Evolutionary conservation across 1,140 invertebrate genomes (phyloP).

Genomic region (Drosophila neocordata): DNA sequence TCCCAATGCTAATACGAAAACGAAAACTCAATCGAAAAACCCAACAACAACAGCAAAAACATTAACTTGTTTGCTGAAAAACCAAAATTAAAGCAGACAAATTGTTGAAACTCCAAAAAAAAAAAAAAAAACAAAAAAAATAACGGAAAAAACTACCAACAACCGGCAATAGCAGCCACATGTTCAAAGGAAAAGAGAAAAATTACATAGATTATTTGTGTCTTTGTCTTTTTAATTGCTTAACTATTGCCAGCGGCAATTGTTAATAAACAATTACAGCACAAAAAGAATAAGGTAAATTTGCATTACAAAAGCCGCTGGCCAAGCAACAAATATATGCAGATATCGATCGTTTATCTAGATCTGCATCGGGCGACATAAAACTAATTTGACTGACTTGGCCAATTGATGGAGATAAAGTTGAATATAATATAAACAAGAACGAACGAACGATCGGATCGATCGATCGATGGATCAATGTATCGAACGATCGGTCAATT

Average conservation of each 20-base stretch:
- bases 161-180: not conserved
- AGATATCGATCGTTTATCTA: constrained; percentile 43
- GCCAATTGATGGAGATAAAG: constrained; percentile 42
- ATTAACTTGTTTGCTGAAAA: constrained; percentile 39
- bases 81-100: constrained; percentile 60
- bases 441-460: constrained; percentile 19
- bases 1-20: constrained; percentile 69
- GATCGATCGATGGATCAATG: not conserved
- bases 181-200: constrained; percentile 8
- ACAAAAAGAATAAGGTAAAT: constrained; percentile 38
- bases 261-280: constrained; percentile 75
- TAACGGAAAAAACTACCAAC: constrained; percentile 15
- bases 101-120: constrained; percentile 46
- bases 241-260: constrained; percentile 73
- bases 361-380: constrained; percentile 49
- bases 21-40: constrained; percentile 73
- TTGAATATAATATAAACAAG: constrained; percentile 59
- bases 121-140: constrained; percentile 25
- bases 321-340: constrained; percentile 21
- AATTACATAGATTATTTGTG: constrained; percentile 29
- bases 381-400: constrained; percentile 69
- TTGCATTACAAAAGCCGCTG: constrained; percentile 62
- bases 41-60: constrained; percentile 19
- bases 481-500: not conserved
- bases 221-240: constrained; percentile 74